Evolutionary conservation across 2,797 vertebrate species (phyloP), one percentile per base, ranked within the genome.

Genomic region (Clarias pachynema): DNA sequence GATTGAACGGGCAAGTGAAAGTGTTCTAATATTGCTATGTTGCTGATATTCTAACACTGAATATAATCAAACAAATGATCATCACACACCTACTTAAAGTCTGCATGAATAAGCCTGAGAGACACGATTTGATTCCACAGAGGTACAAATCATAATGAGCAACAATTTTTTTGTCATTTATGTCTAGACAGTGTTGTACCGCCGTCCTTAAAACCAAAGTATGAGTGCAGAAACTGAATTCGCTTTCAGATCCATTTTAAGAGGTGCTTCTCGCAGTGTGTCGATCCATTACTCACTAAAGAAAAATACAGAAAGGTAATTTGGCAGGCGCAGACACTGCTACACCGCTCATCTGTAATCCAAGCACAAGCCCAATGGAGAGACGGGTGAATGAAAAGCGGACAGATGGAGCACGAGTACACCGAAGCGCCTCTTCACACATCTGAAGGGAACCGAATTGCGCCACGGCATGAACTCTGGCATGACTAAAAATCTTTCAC

Each of bases 251-350:
- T 29, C 8, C 10, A 22, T 18, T 75, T 75, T 73, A 49, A 40
- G 34, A 56, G 73, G 26, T 75, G 73, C 73, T 24, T 78, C 56
- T 15, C 10, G 22, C 18, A 78, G 29, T 12, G 5, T 34, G 56
- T 56, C 37, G 22, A 37, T n/a, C 20, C 56, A 60, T 78, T 78
- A 78, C 20, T 60, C 57, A 60, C 56, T 78, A 62, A 78, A 78
- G 75, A 24, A 78, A 60, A 78, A 60, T 78, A 60, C 75, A 78
- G 75, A 15, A 44, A 60, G 57, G 75, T 62, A n/a, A n/a, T 79
- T 79, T 79, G 75, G 75, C 31, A 34, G 56, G 22, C 1, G 16
- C 74, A 22, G 56, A 31, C 9, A 9, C 53, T 10, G 26, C 29
- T 20, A 1, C 37, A 31, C 15, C 22, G n/a, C 57, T 62, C 56